Conservation (phyloP, 2,888 invertebrate genomes). For the Zaprionus obscuricornis region DNA sequence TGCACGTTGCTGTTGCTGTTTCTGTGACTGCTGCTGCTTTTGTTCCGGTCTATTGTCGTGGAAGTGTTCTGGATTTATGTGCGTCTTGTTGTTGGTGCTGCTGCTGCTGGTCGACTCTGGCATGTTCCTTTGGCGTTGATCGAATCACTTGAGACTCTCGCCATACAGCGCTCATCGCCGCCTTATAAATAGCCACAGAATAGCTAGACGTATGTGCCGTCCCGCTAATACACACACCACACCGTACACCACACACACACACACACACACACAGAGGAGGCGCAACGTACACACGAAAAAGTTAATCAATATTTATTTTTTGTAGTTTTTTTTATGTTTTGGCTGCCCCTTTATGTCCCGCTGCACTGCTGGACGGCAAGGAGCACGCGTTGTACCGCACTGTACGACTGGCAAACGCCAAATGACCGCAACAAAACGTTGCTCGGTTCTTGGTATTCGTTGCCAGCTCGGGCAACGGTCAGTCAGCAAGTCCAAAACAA, state of each 20-base stretch:
- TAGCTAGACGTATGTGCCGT: no score
- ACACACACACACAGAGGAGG: constrained; percentile 31
- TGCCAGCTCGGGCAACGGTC: constrained; percentile 49
- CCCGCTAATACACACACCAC: background rate
- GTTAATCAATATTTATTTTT: constrained; percentile 69
- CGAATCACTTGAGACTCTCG: constrained; percentile 3
- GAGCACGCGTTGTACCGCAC: constrained; percentile 64
- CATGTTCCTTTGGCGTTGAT: constrained; percentile 38
- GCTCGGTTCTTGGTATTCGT: constrained; percentile 45
- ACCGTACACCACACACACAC: no score
- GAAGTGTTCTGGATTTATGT: constrained; percentile 69
- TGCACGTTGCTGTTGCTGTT: constrained; percentile 28
- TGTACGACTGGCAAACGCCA: constrained; percentile 74
- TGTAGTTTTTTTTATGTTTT: constrained; percentile 27
- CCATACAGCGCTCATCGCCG: constrained; percentile 30
- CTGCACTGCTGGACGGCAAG: constrained; percentile 38
- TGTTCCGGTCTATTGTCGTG: constrained; percentile 62
- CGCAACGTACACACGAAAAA: constrained; percentile 35
- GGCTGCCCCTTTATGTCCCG: constrained; percentile 38
- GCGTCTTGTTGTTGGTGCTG: constrained; percentile 45
- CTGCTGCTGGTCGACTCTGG: constrained; percentile 45
- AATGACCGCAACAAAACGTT: constrained; percentile 82
- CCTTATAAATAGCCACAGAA: constrained; percentile 45
- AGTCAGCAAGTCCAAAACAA: no score
- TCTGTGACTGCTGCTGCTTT: constrained; percentile 7